Conservation (phyloP, 2,797 vertebrate species). For the Semaprochilodus insignis region DNA sequence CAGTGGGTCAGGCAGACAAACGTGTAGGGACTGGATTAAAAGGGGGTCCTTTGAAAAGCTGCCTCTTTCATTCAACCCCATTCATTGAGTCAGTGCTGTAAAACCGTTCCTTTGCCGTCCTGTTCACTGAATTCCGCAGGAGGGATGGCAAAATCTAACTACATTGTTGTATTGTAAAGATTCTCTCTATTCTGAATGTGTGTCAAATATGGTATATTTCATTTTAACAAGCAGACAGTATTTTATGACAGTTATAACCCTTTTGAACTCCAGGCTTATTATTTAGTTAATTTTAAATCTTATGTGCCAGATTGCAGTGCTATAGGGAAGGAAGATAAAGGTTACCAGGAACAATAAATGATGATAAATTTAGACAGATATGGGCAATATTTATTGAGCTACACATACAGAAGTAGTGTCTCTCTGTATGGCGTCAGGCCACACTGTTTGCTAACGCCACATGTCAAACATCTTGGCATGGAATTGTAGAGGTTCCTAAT, state of each 20-base stretch:
- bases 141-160: not conserved
- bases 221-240: not conserved
- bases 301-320: too few species aligned
- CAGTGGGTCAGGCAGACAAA: conserved; percentile 8
- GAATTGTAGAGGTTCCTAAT: too few species aligned
- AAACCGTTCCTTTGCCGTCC: not conserved
- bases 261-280: not conserved
- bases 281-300: too few species aligned
- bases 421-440: too few species aligned
- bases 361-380: too few species aligned
- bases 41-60: conserved; percentile 25
- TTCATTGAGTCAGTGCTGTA: conserved; percentile 7
- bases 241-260: not conserved
- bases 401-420: too few species aligned
- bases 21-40: conserved; percentile 24
- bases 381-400: too few species aligned
- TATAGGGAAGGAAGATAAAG: too few species aligned
- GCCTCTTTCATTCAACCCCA: not conserved
- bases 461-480: too few species aligned
- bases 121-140: not conserved
- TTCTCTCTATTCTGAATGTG: not conserved
- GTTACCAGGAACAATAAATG: too few species aligned
- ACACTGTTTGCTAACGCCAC: too few species aligned
- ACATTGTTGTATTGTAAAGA: not conserved
- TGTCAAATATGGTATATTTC: not conserved